These are phyloP conservation scores for Rhimphoctona megacephalus DNA, from an alignment of 2,888 invertebrate genomes.

Conservation along the genomic window DNA sequence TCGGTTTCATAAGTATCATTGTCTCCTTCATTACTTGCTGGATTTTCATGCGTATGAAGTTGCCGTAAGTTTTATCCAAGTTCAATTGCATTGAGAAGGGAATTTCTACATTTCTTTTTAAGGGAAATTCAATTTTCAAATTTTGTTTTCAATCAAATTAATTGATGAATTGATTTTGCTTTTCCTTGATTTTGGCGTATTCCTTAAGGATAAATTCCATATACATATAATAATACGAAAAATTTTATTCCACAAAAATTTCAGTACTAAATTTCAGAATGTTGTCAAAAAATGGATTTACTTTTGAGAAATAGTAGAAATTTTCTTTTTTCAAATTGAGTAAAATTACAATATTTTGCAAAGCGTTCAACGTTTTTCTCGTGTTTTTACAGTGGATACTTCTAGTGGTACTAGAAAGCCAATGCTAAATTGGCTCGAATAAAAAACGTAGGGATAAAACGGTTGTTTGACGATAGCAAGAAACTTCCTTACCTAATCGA, in stretches of 20 bases:
- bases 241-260: neutral
- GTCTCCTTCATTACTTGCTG: conserved; percentile 98
- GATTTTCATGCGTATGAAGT: conserved; percentile 99
- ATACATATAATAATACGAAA: no score
- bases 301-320: neutral
- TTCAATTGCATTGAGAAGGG: neutral
- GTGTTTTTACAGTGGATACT: conserved; percentile 82
- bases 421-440: conserved; percentile 60
- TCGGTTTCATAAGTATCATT: conserved; percentile 96
- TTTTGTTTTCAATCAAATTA: neutral
- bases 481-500: conserved; percentile 20
- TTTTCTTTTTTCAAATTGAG: neutral
- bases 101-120: conserved; percentile 34
- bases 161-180: neutral
- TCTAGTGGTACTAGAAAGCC: conserved; percentile 79
- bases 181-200: neutral
- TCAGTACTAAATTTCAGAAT: neutral
- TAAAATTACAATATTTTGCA: neutral
- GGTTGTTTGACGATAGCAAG: neutral
- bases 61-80: conserved; percentile 88
- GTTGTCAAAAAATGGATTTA: neutral
- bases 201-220: no score
- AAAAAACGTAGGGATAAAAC: neutral
- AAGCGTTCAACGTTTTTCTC: conserved; percentile 37
- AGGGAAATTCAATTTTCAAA: neutral